Conservation (phyloP, 2,888 invertebrate species). For the Enchytraeus crypticus region DNA sequence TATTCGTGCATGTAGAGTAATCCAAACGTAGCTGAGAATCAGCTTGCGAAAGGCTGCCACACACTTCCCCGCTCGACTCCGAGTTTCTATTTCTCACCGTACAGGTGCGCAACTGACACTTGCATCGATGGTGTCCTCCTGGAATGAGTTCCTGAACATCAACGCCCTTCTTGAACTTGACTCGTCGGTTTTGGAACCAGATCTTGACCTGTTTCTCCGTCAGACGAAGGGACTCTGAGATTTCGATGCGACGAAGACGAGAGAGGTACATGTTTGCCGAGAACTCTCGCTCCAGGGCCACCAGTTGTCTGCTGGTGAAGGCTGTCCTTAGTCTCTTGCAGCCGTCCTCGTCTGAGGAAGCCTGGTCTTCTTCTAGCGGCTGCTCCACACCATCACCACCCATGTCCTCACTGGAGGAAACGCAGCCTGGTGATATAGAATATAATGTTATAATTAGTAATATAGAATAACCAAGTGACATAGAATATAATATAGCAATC, state of each 20-base stretch:
- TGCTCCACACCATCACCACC: too few relatives aligned
- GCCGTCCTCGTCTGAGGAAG: slow-evolving; percentile 38
- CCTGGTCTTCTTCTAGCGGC: slow-evolving; percentile 5
- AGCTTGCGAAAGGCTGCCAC: too few relatives aligned
- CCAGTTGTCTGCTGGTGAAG: slow-evolving; percentile 77
- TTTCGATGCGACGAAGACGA: slow-evolving; percentile 77
- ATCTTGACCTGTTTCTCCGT: too few relatives aligned
- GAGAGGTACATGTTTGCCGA: slow-evolving; percentile 81
- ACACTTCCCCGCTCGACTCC: too few relatives aligned
- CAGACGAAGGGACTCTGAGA: slow-evolving; percentile 73
- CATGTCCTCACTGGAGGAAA: too few relatives aligned
- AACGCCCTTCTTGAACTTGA: slow-evolving; percentile 85
- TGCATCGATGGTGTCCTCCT: slow-evolving; percentile 46
- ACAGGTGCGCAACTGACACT: slow-evolving; percentile 36
- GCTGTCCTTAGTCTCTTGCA: slow-evolving; percentile 72
- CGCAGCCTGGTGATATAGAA: too few relatives aligned
- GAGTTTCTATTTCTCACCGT: not conserved
- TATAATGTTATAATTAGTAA: too few relatives aligned
- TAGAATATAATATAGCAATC: too few relatives aligned
- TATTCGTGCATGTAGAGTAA: too few relatives aligned
- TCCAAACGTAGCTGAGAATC: too few relatives aligned
- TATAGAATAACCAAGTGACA: too few relatives aligned
- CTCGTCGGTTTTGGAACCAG: slow-evolving; percentile 86
- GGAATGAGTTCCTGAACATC: slow-evolving; percentile 21
- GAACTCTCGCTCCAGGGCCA: slow-evolving; percentile 81